Base-by-base conservation (phyloP, 2,797 vertebrate species). In the Avahi laniger region DNA sequence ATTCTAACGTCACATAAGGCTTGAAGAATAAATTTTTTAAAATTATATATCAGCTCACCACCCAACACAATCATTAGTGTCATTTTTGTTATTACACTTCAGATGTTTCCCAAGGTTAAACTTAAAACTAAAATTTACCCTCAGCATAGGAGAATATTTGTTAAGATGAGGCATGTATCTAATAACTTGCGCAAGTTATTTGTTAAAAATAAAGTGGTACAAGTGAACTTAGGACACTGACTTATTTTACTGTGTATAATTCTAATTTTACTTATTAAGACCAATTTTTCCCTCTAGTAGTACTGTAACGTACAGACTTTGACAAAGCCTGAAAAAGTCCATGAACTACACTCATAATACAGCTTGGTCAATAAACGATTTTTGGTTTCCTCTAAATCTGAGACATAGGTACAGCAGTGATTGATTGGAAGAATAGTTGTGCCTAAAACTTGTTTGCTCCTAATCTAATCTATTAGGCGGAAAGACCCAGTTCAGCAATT, bases 401-500 rank as follows among this genome's bases (percentile, higher is more conserved):
- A 89, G 43, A 80, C 26, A 38, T 59, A 83, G 26, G 76, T 81
- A 85, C 17, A n/a, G 46, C 52, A 89, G 15, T 63, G 48, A 83
- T 11, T 52, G 35, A 94, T 28, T 28, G 67, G 57, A 57, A 76
- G 43, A 93, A 93, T 7, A 91, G n/a, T n/a, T 91, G 28, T 65
- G n/a, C 46, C 91, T 88, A 87, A 88, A 97, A 89, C 15, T 24
- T 70, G 69, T 86, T 89, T 93, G 88, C 24, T 72, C 17, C 79
- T 76, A 91, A 93, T 54, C 73, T 20, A 94, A 52, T 79, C 24
- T 67, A 92, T 57, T 72, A 95, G 48, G 65, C 46, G 30, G 83
- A 80, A 94, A 97, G 52, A 88, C 24, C 83, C 46, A 63, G 72
- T 75, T 95, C 86, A 89, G 91, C 67, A 89, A 76, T 24, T 93